Conservation (phyloP, 2,113 vertebrate species). For the Melanostigma gelatinosum region DNA sequence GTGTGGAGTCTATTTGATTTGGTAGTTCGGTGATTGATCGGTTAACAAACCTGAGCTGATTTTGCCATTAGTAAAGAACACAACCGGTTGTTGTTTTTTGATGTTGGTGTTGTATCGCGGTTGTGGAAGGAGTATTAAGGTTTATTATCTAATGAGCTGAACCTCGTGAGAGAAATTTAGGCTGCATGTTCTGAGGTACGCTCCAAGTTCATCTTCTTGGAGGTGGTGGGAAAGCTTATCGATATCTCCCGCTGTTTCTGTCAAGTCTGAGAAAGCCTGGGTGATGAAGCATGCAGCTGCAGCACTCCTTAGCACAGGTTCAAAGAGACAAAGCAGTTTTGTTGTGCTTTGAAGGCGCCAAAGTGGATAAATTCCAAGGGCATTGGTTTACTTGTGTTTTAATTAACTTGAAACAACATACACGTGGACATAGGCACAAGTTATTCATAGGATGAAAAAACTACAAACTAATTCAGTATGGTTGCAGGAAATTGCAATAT, state of each 20-base stretch:
- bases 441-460: background rate
- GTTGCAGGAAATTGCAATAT: background rate
- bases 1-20: conserved; percentile 27
- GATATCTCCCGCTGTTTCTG: conserved; percentile 73
- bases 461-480: background rate
- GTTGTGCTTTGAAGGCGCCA: conserved; percentile 52
- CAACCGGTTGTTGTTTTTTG: conserved; percentile 16
- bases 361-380: conserved; percentile 25
- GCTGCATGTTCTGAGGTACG: conserved; percentile 43
- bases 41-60: conserved; percentile 50
- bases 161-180: conserved; percentile 63
- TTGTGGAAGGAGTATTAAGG: conserved; percentile 56
- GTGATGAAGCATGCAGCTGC: conserved; percentile 38
- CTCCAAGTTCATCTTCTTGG: conserved; percentile 45
- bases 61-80: conserved; percentile 45
- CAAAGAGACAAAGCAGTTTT: conserved; percentile 49
- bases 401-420: conserved; percentile 27
- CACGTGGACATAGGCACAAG: background rate
- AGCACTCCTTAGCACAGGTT: conserved; percentile 47
- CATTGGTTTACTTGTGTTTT: conserved; percentile 31
- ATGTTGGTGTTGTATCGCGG: conserved; percentile 12
- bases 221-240: conserved; percentile 70
- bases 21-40: conserved; percentile 50
- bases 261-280: conserved; percentile 67
- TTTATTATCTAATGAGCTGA: conserved; percentile 64